Percentiles rank a stretch among this genome's conserved stretches.
These are phyloP conservation scores for Alexandromys fortis DNA, from an alignment of 2,113 vertebrate species.

Conservation along the genomic window DNA sequence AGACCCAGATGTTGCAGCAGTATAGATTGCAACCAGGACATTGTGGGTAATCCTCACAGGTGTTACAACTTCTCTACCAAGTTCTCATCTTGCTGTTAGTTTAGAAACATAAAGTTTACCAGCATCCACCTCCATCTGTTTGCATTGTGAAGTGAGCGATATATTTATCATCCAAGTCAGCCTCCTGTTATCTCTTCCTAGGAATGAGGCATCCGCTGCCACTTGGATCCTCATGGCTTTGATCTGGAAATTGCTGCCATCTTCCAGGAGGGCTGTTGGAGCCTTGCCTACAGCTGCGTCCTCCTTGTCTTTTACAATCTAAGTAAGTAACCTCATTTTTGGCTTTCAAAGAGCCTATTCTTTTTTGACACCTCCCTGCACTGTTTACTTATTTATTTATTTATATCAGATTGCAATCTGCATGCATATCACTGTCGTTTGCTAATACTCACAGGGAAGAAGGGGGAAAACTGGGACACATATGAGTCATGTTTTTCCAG, in stretches of 20 bases:
- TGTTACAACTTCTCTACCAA: neutral
- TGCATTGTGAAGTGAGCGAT: neutral
- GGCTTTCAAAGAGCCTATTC: conserved; percentile 50
- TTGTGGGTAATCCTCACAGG: neutral
- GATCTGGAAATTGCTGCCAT: conserved; percentile 30
- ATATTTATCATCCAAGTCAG: conserved; percentile 25
- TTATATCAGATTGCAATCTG: conserved; percentile 65
- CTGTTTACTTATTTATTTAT: conserved; percentile 55
- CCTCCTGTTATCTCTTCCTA: conserved; percentile 56
- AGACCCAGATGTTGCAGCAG: conserved; percentile 10
- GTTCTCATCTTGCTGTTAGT: neutral
- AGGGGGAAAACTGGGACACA: conserved; percentile 53
- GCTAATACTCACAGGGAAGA: conserved; percentile 44
- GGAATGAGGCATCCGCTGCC: conserved; percentile 36
- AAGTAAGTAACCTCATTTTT: conserved; percentile 68
- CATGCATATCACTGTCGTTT: conserved; percentile 51
- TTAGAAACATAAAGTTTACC: neutral
- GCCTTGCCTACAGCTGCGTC: neutral
- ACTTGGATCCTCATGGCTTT: conserved; percentile 51
- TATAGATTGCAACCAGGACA: neutral
- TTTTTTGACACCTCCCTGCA: conserved; percentile 2
- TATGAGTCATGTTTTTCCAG: conserved; percentile 78
- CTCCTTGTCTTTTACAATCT: conserved; percentile 29
- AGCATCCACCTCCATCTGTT: neutral
- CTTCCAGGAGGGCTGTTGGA: conserved; percentile 46